Base-by-base conservation (phyloP, 2,797 vertebrate species). In the Tachyglossus aculeatus region DNA sequence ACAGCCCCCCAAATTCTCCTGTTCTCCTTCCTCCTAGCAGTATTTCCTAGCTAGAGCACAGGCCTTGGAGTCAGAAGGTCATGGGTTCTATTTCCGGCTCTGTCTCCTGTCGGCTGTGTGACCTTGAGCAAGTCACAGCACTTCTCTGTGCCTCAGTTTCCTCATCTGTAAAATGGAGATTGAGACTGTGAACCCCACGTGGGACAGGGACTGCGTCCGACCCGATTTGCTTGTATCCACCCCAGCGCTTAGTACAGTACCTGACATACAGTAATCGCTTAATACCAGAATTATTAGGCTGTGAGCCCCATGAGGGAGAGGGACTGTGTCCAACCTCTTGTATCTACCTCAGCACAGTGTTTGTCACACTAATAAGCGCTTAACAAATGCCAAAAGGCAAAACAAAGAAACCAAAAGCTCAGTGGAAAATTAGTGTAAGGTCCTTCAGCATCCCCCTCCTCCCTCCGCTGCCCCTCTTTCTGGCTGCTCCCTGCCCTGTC, bases 11-110 rank as follows among this genome's bases (percentile, higher is more conserved):
- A n/a, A n/a, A n/a, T n/a, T n/a, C 12, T 1, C 27, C 36, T 12
- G 37, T 9, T 5, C n/a, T 4, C 1, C 34, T 16, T 16, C 22
- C 8, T 27, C 3, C 2, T 41, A 45, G 65, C 5, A n/a, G 72
- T 64, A 64, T 43, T 45, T 64, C 59, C 45, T 45, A 19, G 68
- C 24, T 12, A n/a, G 41, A n/a, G n/a, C n/a, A n/a, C n/a, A n/a
- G n/a, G n/a, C n/a, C n/a, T n/a, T n/a, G n/a, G n/a, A n/a, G n/a
- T n/a, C n/a, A n/a, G n/a, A n/a, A n/a, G n/a, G n/a, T n/a, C n/a
- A n/a, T n/a, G n/a, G n/a, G n/a, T n/a, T n/a, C n/a, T n/a, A n/a
- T n/a, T n/a, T n/a, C n/a, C n/a, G n/a, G n/a, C n/a, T n/a, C n/a
- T n/a, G n/a, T n/a, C n/a, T n/a, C n/a, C n/a, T n/a, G n/a, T n/a